Evolutionary conservation across 2,888 invertebrate genomes (phyloP).

Genomic region (Chloromyia formosa): DNA sequence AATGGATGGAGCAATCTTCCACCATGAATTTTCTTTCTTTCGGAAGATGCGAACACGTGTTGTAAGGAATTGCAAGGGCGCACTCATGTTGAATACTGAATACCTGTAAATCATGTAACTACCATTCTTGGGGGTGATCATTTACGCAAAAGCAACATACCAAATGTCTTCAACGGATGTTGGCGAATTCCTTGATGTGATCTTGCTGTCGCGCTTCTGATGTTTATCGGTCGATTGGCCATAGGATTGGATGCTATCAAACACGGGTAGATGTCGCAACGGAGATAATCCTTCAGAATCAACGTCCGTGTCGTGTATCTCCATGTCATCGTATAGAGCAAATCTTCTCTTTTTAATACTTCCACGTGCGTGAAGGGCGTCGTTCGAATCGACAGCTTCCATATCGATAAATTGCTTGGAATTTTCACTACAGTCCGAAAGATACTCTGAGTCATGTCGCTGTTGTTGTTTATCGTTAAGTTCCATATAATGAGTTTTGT

Average conservation of each 20-base stretch:
- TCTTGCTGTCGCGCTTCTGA: neutral
- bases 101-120: conserved; percentile 53
- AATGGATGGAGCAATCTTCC: conserved; percentile 56
- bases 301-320: conserved; percentile 49
- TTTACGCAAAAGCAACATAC: conserved; percentile 47
- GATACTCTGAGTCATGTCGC: no score
- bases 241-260: conserved; percentile 1
- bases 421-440: no score
- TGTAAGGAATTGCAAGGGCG: conserved; percentile 56
- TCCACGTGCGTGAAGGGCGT: conserved; percentile 41
- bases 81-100: conserved; percentile 57
- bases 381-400: conserved; percentile 47
- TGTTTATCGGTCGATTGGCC: neutral
- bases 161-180: conserved; percentile 53
- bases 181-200: conserved; percentile 26
- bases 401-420: no score
- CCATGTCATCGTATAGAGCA: conserved; percentile 52
- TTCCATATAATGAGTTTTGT: no score
- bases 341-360: conserved; percentile 47
- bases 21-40: conserved; percentile 56
- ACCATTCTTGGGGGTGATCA: conserved; percentile 21
- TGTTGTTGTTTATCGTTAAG: no score
- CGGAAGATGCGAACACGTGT: conserved; percentile 56
- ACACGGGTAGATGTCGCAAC: conserved; percentile 16
- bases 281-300: conserved; percentile 47